Percentiles rank a stretch among this genome's conserved stretches.
These are phyloP conservation scores for Agrochola lota DNA, from an alignment of 2,888 invertebrate genomes.

Conservation along the genomic window DNA sequence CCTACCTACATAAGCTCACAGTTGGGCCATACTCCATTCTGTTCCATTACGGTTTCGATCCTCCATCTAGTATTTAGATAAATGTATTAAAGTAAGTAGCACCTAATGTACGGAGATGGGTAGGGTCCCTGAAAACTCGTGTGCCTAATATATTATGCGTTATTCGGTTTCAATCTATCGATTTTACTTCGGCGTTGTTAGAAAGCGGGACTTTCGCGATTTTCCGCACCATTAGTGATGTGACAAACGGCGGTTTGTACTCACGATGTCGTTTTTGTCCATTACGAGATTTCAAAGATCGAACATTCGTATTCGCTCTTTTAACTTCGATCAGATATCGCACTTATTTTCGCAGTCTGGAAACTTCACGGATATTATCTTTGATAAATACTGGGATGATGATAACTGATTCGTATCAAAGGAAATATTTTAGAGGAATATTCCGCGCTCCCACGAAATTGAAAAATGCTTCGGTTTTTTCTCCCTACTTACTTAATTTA, in stretches of 20 bases:
- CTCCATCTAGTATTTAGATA: constrained; percentile 62
- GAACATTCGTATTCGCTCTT: constrained; percentile 83
- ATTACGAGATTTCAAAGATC: constrained; percentile 86
- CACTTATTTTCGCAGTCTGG: constrained; percentile 73
- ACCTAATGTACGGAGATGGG: constrained; percentile 47
- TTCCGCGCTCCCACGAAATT: constrained; percentile 11
- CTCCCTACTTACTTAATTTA: neutral
- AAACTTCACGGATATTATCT: constrained; percentile 46
- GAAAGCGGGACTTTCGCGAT: constrained; percentile 84
- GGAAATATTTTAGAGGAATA: constrained; percentile 20
- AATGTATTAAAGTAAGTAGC: constrained; percentile 57
- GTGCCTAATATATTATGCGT: constrained; percentile 74
- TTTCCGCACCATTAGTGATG: constrained; percentile 87
- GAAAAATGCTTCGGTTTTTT: neutral
- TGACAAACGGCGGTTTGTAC: constrained; percentile 87
- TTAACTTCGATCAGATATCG: constrained; percentile 80
- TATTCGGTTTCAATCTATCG: constrained; percentile 82
- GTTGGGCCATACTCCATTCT: constrained; percentile 49
- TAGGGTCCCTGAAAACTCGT: constrained; percentile 66
- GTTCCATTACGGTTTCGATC: constrained; percentile 51
- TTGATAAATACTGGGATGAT: constrained; percentile 39
- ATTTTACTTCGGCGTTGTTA: constrained; percentile 81
- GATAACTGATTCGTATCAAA: constrained; percentile 43
- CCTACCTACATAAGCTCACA: constrained; percentile 51
- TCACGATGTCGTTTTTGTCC: constrained; percentile 86